Evolutionary conservation across 2,888 invertebrate genomes (phyloP), one percentile per base, ranked within the genome.

Genomic region (Ctenicera cuprea): DNA sequence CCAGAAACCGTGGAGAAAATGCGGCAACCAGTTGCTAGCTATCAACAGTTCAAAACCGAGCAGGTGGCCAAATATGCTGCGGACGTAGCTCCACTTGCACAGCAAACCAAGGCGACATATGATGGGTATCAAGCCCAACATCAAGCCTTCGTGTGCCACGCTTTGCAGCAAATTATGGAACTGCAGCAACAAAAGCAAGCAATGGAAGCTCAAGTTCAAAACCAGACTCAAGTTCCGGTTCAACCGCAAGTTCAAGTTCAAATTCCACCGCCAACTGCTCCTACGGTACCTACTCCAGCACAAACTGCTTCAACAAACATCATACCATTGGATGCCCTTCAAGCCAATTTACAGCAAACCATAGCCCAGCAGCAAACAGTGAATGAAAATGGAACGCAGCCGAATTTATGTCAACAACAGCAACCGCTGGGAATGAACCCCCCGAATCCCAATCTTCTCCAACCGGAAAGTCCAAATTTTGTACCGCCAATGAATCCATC

Each of bases 131-230:
- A 86, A 88, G 92, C 94, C 45, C 99, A 99, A 85, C 99, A 99
- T 88, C 95, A 97, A 86, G 95, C 97, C 11, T 99, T 97, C 86
- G 95, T 97, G 11, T 91, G 93, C 72, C 99, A 99, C 88, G 94
- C 97, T 5, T 90, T 94, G 87, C 94, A 95, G 84, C 96, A 96
- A 87, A 95, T 97, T 81, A 93, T 95, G 82, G 94, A 93, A 80
- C 88, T 94, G 63, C 95, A 96, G 84, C 92, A 94, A 85, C 95
- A 95, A 84, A 94, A 93, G 82, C 91, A 92, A 78, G 89, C 90
- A 0, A 85, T 93, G 38, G 92, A 93, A 78, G 88, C 88, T 75
- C 90, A 89, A 82, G 89, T 81, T 82, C 73, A 81, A 83, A 67
- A 77, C 82, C 0, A 81, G 62, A 14, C 45, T 66, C 43, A 65